Conservation (phyloP, 2,888 invertebrate genomes). For the Helleia helle region DNA sequence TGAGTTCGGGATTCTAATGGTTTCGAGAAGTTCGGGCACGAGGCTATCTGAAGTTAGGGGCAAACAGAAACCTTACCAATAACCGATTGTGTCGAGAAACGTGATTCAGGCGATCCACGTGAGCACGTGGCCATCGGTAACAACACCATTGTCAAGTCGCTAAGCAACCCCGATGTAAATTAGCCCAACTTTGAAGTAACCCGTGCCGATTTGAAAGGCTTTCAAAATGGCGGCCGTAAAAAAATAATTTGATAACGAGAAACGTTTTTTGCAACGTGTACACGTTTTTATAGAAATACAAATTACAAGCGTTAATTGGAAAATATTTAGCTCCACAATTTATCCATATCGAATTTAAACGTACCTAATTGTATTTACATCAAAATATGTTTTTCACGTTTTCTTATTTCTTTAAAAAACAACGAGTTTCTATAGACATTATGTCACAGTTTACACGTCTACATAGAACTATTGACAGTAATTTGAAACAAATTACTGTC, state of each 20-base stretch:
- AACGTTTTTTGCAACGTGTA: no score
- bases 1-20: slow-evolving; percentile 46
- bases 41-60: slow-evolving; percentile 41
- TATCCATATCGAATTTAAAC: no score
- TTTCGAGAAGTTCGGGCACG: slow-evolving; percentile 50
- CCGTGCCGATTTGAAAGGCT: neutral
- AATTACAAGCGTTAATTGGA: slow-evolving; percentile 42
- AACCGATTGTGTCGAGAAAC: slow-evolving; percentile 21
- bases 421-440: no score
- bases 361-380: no score
- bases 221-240: neutral
- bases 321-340: no score
- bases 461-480: no score
- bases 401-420: no score
- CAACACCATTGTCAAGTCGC: slow-evolving; percentile 10
- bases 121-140: slow-evolving; percentile 32
- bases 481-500: no score
- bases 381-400: no score
- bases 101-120: slow-evolving; percentile 32
- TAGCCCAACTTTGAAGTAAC: neutral
- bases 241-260: slow-evolving; percentile 8
- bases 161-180: slow-evolving; percentile 4
- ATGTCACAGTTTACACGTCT: no score
- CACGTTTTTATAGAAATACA: slow-evolving; percentile 32
- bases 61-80: slow-evolving; percentile 40